Evolutionary conservation across 1,140 invertebrate species (phyloP), one percentile per base, ranked within the genome.

Genomic region (Subanguina moxae): DNA sequence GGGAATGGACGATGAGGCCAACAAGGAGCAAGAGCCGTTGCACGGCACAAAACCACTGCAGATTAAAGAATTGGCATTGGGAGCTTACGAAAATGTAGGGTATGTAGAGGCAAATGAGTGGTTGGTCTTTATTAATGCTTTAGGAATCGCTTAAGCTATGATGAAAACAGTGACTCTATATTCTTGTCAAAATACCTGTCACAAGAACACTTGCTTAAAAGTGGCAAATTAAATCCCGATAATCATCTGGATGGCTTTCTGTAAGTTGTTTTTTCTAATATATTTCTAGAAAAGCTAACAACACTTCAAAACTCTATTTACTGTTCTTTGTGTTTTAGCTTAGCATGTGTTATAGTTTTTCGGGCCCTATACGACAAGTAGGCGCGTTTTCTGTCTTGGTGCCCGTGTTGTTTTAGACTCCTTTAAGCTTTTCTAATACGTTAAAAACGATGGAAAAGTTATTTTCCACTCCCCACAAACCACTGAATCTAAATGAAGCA

Each of bases 121-220:
- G 11, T 64, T 11, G 11, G 3, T 38, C 11, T 38, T 38, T 25
- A 71, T 43, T 23, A 21, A 71, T 30, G 5, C 1, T 67, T 72
- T 28, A 68, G 66, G 0, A 66, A 68, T 15, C n/a, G 32, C 17
- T 28, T 68, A 1, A 56, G 32, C 19, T 68, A 70, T 38, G 66
- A 68, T 32, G 66, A 68, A 57, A 71, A 38, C 28, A 28, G 19
- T 8, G 66, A 68, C 23, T 15, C 66, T 30, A n/a, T 68, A 9
- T 28, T 71, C 23, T 42, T 68, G 64, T 68, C 66, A 8, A 68
- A 70, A 8, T 68, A 68, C 45, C 45, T 70, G 13, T 66, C 66
- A 27, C 17, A 68, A 58, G 9, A 68, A 46, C 63, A 68, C 38
- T 25, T 42, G 21, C 45, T 68, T 19, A 28, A 32, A 3, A 52